Percentiles rank a stretch among this genome's conserved stretches.
Evolutionary conservation across 2,113 vertebrate species (phyloP).

Genomic region (Peucedramus taeniatus): DNA sequence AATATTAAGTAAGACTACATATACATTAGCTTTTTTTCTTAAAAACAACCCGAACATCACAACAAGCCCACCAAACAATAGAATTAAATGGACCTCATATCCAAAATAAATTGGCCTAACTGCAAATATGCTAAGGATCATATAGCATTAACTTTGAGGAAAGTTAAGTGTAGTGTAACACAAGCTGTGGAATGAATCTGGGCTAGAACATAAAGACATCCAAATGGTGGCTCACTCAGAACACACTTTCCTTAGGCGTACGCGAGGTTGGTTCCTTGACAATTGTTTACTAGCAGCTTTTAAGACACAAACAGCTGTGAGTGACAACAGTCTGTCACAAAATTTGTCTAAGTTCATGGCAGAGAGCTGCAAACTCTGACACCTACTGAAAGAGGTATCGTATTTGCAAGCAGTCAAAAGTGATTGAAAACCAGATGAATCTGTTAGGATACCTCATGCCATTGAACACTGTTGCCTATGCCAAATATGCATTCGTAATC

Average conservation of each 20-base stretch:
- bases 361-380: constrained; percentile 64
- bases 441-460: constrained; percentile 45
- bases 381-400: constrained; percentile 60
- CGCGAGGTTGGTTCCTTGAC: constrained; percentile 45
- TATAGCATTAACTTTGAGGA: constrained; percentile 32
- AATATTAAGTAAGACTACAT: background rate
- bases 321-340: constrained; percentile 66
- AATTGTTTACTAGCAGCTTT: constrained; percentile 67
- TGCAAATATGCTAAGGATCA: background rate
- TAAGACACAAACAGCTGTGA: constrained; percentile 66
- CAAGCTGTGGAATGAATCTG: constrained; percentile 60
- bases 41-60: background rate
- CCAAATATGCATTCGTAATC: constrained; percentile 59
- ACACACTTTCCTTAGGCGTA: constrained; percentile 39
- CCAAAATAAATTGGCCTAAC: background rate
- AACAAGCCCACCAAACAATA: background rate
- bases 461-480: constrained; percentile 61
- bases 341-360: constrained; percentile 62
- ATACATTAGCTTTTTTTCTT: background rate
- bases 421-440: constrained; percentile 58
- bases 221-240: constrained; percentile 49
- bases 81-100: background rate
- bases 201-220: constrained; percentile 61
- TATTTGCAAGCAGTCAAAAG: constrained; percentile 49
- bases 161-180: constrained; percentile 43